Evolutionary conservation across 2,113 vertebrate genomes (phyloP), one percentile per base, ranked within the genome.

Genomic region (Turdus rufiventris): DNA sequence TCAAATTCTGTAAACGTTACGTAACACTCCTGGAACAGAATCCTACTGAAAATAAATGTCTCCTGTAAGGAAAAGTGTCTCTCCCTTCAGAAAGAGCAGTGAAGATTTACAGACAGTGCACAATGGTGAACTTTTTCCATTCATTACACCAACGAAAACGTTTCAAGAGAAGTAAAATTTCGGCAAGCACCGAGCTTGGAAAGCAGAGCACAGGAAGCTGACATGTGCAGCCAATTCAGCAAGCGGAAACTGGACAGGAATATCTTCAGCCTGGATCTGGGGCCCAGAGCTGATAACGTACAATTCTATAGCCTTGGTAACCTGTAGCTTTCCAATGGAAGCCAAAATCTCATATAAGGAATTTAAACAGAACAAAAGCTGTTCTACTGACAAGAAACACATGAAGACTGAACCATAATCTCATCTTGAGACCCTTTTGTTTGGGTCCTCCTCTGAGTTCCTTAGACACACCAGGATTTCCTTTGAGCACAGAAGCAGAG

Each of bases 151-250:
- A 90, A 73, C 0, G 0, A 88, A 93, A 96, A 70, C 1, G 12
- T 80, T 94, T 91, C 82, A 91, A 79, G 63, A 93, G 85, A 76
- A 90, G 75, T 38, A 73, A 76, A 75, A 83, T 58, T 75, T 57
- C 56, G 2, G 77, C 66, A 54, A 94, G 74, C 33, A 29, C 50
- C 26, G 88, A 89, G 80, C 40, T 79, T 79, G 92, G 85, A 91
- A 88, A 76, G 90, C 78, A 90, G 88, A 90, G 20, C 81, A 75
- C 85, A 88, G 92, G 88, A 93, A 90, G 88, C 57, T 90, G 90
- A 85, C 78, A 77, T 62, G 66, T 76, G 92, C 90, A 85, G 90
- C 94, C 91, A 95, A 83, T 73, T 90, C 88, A 90, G 71, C 85
- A 31, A n/a, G 85, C 3, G 8, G 94, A 96, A 96, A 95, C 78